These are phyloP conservation scores for Drosophila setifemur DNA, from an alignment of 1,140 invertebrate species.

Conservation along the genomic window DNA sequence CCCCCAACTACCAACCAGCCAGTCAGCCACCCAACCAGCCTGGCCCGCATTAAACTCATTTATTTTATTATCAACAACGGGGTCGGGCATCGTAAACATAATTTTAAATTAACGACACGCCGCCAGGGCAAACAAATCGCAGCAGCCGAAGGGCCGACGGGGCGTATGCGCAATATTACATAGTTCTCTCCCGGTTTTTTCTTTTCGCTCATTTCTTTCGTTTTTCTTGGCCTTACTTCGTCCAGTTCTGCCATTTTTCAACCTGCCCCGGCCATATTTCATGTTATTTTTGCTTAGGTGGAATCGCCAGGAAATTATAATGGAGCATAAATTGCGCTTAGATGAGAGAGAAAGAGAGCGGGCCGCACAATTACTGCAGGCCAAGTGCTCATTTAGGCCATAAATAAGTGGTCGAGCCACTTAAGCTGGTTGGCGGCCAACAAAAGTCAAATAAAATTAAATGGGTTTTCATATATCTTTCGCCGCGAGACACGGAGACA, in stretches of 20 bases:
- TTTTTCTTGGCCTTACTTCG: constrained; percentile 5
- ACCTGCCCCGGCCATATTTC: constrained; percentile 37
- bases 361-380: constrained; percentile 35
- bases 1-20: no score
- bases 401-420: constrained; percentile 43
- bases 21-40: no score
- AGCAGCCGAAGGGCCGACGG: constrained; percentile 16
- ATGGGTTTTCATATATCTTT: constrained; percentile 41
- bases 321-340: constrained; percentile 55
- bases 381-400: constrained; percentile 52
- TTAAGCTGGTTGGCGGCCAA: constrained; percentile 48
- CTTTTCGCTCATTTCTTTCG: constrained; percentile 1
- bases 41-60: constrained; percentile 49
- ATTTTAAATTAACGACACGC: constrained; percentile 61
- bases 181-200: constrained; percentile 27
- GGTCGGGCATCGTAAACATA: constrained; percentile 52
- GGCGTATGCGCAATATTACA: constrained; percentile 52
- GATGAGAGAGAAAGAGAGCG: constrained; percentile 26
- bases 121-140: constrained; percentile 53
- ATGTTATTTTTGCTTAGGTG: constrained; percentile 51
- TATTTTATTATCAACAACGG: constrained; percentile 59
- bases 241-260: constrained; percentile 32
- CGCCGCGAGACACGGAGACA: constrained; percentile 23
- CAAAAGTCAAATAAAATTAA: constrained; percentile 64
- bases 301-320: constrained; percentile 50